Conservation (phyloP, 2,888 invertebrate genomes). For the Pristionchus maxplancki region DNA sequence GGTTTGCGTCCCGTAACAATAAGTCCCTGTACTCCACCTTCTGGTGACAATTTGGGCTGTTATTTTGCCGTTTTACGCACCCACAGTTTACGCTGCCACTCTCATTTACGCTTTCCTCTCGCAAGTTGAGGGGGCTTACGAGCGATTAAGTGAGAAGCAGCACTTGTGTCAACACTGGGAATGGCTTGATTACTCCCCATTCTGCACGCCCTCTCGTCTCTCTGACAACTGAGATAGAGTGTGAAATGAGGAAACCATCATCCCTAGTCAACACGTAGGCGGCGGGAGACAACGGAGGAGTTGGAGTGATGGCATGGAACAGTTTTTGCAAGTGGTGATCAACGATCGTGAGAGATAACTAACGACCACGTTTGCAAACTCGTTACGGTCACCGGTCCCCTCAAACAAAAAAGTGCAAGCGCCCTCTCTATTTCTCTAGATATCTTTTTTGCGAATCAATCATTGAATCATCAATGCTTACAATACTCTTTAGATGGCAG, state of each 20-base stretch:
- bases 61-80: too few relatives aligned
- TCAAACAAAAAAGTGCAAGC: not conserved
- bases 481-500: too few relatives aligned
- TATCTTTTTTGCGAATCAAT: too few relatives aligned
- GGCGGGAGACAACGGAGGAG: not conserved
- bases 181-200: not conserved
- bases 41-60: not conserved
- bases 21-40: too few relatives aligned
- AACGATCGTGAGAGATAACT: not conserved
- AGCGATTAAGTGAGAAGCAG: not conserved
- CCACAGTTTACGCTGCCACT: not conserved
- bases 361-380: too few relatives aligned
- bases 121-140: not conserved
- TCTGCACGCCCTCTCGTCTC: too few relatives aligned
- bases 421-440: not conserved
- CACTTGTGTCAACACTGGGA: conserved; percentile 23
- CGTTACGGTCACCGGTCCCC: too few relatives aligned
- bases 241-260: not conserved
- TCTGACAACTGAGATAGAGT: not conserved
- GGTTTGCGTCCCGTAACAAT: not conserved
- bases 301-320: not conserved
- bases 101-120: not conserved
- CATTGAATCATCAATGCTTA: too few relatives aligned
- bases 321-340: not conserved
- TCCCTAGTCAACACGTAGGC: not conserved